These are phyloP conservation scores for Forbesichthys agassizii DNA, from an alignment of 2,113 vertebrate species.

Conservation along the genomic window DNA sequence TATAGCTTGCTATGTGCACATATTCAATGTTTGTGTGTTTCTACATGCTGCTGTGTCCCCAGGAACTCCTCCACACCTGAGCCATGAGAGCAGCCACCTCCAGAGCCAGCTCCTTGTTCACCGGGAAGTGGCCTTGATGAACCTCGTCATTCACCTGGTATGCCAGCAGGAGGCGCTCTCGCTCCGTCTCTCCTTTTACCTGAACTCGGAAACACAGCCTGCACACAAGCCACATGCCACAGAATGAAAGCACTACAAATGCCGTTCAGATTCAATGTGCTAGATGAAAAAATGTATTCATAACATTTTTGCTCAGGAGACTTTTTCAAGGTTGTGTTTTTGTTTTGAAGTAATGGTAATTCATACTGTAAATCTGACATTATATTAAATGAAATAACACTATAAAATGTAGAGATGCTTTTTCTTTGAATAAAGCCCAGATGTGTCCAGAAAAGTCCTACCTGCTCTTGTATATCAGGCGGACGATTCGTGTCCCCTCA, in stretches of 20 bases:
- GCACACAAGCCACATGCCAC: constrained; percentile 7
- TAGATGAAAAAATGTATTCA: too few relatives aligned
- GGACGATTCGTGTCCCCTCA: constrained; percentile 86
- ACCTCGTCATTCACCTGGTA: constrained; percentile 87
- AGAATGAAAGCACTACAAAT: neutral
- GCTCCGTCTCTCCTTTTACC: constrained; percentile 85
- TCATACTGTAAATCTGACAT: neutral
- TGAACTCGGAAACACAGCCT: constrained; percentile 85
- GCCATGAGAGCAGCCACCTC: constrained; percentile 89
- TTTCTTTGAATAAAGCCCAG: neutral
- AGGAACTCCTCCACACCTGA: constrained; percentile 71
- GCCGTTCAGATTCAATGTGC: neutral
- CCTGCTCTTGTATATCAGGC: constrained; percentile 89
- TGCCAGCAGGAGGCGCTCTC: constrained; percentile 86
- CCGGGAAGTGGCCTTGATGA: constrained; percentile 84
- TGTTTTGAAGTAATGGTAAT: neutral
- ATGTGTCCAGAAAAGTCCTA: constrained; percentile 28
- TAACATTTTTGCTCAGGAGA: neutral
- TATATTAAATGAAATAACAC: neutral
- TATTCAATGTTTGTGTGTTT: neutral
- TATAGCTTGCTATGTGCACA: too few relatives aligned
- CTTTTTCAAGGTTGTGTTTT: neutral
- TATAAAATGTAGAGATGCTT: neutral
- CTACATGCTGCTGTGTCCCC: neutral
- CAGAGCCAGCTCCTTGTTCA: constrained; percentile 87